Percentiles rank a stretch among this genome's conserved stretches.
phyloP scores from a whole-genome alignment of 1,140 invertebrate genomes.

The Thereuonema tuberculata region DNA sequence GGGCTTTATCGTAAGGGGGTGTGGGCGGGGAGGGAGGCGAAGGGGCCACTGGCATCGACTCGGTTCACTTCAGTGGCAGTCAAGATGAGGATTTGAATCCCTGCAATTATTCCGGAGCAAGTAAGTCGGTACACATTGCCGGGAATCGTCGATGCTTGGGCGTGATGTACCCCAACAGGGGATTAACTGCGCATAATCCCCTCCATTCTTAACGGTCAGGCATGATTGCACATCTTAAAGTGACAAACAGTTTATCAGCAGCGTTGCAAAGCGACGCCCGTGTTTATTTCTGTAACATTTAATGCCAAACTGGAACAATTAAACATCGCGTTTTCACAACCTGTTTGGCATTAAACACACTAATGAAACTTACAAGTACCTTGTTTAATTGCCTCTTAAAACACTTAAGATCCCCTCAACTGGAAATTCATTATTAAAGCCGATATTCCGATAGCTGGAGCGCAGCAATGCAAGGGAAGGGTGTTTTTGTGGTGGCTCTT shows the following conservation, averaged over 20 bases:
- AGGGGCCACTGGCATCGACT: too few relatives aligned
- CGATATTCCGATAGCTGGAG: neutral
- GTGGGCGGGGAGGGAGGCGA: too few relatives aligned
- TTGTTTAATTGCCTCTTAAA: conserved; percentile 10
- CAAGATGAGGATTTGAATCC: too few relatives aligned
- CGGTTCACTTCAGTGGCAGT: too few relatives aligned
- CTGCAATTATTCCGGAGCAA: too few relatives aligned
- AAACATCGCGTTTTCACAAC: conserved; percentile 6
- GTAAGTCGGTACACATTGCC: too few relatives aligned
- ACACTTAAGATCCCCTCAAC: conserved; percentile 9
- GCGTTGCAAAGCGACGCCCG: neutral
- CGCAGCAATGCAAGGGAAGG: neutral
- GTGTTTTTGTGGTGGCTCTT: too few relatives aligned
- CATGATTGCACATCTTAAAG: conserved; percentile 6
- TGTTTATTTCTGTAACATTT: conserved; percentile 9
- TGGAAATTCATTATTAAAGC: conserved; percentile 11
- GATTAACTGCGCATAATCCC: conserved; percentile 2
- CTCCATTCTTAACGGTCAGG: conserved; percentile 3
- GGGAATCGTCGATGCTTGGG: too few relatives aligned
- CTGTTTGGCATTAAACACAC: conserved; percentile 8
- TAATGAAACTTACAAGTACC: conserved; percentile 10
- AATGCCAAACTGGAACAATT: conserved; percentile 7
- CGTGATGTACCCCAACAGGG: neutral
- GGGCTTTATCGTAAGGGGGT: too few relatives aligned
- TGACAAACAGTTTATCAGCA: conserved; percentile 9